Evolutionary conservation across 1,140 invertebrate genomes (phyloP).

Genomic region (Pogonognathellus flavescens): DNA sequence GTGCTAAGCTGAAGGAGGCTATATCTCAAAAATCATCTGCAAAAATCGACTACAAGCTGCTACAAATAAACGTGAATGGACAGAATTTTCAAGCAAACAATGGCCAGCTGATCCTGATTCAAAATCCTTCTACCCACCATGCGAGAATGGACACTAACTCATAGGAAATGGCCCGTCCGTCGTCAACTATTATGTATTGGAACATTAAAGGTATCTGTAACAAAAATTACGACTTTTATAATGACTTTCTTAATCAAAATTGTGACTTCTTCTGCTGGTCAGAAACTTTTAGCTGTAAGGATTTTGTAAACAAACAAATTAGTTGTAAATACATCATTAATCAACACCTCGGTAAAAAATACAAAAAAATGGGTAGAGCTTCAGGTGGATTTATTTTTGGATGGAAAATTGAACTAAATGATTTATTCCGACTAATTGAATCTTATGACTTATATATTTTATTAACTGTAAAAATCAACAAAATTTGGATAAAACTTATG

Average conservation of each 20-base stretch:
- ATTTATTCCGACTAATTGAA: neutral
- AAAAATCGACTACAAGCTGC: neutral
- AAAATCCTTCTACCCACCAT: neutral
- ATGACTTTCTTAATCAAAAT: neutral
- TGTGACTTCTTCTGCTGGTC: constrained; percentile 4
- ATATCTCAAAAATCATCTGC: neutral
- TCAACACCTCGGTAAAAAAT: neutral
- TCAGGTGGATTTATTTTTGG: neutral
- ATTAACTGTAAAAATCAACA: neutral
- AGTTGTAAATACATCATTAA: neutral
- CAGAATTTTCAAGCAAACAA: neutral
- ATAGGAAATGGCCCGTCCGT: neutral
- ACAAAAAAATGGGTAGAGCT: neutral
- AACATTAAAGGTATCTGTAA: neutral
- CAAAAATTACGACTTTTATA: neutral
- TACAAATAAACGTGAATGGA: neutral
- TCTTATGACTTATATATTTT: neutral
- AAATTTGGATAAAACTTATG: neutral
- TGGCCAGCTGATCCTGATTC: neutral
- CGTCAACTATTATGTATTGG: neutral
- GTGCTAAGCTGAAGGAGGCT: neutral
- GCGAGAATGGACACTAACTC: neutral
- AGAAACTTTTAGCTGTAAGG: neutral
- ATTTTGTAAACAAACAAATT: neutral
- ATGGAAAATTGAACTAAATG: neutral